A percentile compares a stretch with the other conserved stretches of the same genome.
phyloP scores from a whole-genome alignment of 1,140 invertebrate species.

The Zaprionus vittiger region DNA sequence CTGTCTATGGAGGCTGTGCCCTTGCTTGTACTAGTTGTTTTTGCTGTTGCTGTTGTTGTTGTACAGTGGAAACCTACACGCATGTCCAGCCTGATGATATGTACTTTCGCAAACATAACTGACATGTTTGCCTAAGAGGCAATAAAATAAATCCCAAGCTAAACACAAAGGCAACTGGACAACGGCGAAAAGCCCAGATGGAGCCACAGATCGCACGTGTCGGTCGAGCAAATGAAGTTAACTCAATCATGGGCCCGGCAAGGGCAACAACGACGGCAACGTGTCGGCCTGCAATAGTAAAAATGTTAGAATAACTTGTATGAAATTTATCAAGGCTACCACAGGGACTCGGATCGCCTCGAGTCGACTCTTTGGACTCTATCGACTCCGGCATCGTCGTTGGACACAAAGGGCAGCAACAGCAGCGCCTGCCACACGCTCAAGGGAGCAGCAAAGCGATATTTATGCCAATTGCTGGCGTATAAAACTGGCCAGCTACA shows the following conservation, averaged over 20 bases:
- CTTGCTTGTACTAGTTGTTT: slow-evolving; percentile 33
- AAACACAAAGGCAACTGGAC: slow-evolving; percentile 52
- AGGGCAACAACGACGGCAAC: slow-evolving; percentile 27
- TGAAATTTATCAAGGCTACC: slow-evolving; percentile 72
- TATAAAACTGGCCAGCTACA: slow-evolving; percentile 56
- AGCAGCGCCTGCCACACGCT: slow-evolving; percentile 66
- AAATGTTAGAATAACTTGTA: slow-evolving; percentile 79
- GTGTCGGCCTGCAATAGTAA: slow-evolving; percentile 68
- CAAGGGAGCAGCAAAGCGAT: slow-evolving; percentile 71
- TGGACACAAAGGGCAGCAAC: slow-evolving; percentile 34
- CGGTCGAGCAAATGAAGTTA: slow-evolving; percentile 74
- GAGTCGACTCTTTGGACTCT: slow-evolving; percentile 10
- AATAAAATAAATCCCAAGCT: slow-evolving; percentile 74
- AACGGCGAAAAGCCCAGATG: slow-evolving; percentile 16
- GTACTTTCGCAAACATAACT: slow-evolving; percentile 82
- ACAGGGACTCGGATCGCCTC: slow-evolving; percentile 12
- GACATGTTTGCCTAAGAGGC: slow-evolving; percentile 81
- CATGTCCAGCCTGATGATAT: slow-evolving; percentile 80
- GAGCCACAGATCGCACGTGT: slow-evolving; percentile 58
- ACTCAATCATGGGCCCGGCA: slow-evolving; percentile 68
- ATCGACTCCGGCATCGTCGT: slow-evolving; percentile 12
- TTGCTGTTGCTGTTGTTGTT: slow-evolving; percentile 20
- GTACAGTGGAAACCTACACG: slow-evolving; percentile 70
- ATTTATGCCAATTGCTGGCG: slow-evolving; percentile 79
- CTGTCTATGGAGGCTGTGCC: slow-evolving; percentile 40